Percentiles rank a stretch among this genome's conserved stretches.
These are phyloP conservation scores for Chaetodon trifasciatus DNA, from an alignment of 2,797 vertebrate species.

Conservation along the genomic window DNA sequence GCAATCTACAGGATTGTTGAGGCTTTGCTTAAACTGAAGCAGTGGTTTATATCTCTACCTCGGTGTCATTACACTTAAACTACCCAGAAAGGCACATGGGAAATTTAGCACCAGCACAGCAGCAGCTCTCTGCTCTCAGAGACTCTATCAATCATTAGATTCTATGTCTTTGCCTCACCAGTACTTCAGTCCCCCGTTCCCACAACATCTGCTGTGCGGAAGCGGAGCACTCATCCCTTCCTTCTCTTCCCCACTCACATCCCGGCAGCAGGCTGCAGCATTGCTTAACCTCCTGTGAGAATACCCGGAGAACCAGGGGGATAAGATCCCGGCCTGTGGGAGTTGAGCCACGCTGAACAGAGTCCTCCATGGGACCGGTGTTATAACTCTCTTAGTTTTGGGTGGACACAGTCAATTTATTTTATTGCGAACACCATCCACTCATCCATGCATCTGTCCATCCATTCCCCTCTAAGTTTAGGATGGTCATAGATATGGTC, in stretches of 20 bases:
- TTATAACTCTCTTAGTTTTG: slow-evolving; percentile 43
- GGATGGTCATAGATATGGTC: slow-evolving; percentile 10
- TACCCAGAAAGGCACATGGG: slow-evolving; percentile 61
- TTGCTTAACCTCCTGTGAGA: slow-evolving; percentile 60
- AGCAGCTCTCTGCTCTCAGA: slow-evolving; percentile 57
- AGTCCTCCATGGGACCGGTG: slow-evolving; percentile 11
- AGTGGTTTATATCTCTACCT: slow-evolving; percentile 51
- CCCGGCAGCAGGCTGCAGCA: slow-evolving; percentile 43
- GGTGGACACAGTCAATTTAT: slow-evolving; percentile 44
- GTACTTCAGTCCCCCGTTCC: slow-evolving; percentile 69
- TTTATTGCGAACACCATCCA: slow-evolving; percentile 31
- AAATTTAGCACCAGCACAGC: slow-evolving; percentile 66
- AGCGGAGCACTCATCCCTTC: slow-evolving; percentile 64
- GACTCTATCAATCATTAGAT: slow-evolving; percentile 79
- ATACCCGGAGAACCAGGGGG: slow-evolving; percentile 35
- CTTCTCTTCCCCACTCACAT: slow-evolving; percentile 50
- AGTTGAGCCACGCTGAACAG: slow-evolving; percentile 44
- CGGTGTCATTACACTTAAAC: slow-evolving; percentile 58
- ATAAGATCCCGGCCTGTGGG: slow-evolving; percentile 38
- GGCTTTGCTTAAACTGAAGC: slow-evolving; percentile 47
- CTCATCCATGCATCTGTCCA: slow-evolving; percentile 20
- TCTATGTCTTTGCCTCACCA: slow-evolving; percentile 69
- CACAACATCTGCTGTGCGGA: slow-evolving; percentile 78
- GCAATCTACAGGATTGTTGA: slow-evolving; percentile 13
- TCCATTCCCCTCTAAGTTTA: neutral